phyloP scores from a whole-genome alignment of 2,888 invertebrate genomes.

The Diaphora mendica region DNA sequence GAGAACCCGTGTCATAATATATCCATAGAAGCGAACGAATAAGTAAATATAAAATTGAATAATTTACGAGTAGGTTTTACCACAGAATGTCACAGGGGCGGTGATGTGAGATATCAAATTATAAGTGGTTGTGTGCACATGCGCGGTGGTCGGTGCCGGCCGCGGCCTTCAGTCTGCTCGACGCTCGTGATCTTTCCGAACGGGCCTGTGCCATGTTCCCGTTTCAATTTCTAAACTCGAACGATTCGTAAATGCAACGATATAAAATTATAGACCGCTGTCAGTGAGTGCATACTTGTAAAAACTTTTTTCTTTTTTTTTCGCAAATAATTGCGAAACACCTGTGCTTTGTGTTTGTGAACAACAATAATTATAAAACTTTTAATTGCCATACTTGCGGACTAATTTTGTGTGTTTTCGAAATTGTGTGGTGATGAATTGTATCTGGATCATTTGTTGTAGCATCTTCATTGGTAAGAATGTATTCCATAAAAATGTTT shows the following conservation, averaged over 20 bases:
- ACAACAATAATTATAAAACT: slow-evolving; percentile 41
- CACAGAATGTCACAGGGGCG: slow-evolving; percentile 81
- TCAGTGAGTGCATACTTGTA: slow-evolving; percentile 39
- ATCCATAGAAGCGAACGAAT: slow-evolving; percentile 65
- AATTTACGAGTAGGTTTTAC: slow-evolving; percentile 81
- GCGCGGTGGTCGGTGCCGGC: slow-evolving; percentile 65
- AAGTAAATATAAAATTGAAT: slow-evolving; percentile 82
- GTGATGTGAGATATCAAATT: slow-evolving; percentile 84
- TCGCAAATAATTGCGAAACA: slow-evolving; percentile 24
- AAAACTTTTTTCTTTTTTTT: slow-evolving; percentile 17
- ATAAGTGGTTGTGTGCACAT: slow-evolving; percentile 79
- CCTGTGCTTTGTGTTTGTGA: slow-evolving; percentile 52
- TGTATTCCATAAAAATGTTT: neutral
- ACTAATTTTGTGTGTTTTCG: slow-evolving; percentile 53
- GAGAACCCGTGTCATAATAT: slow-evolving; percentile 62
- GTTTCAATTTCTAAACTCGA: slow-evolving; percentile 66
- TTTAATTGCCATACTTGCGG: slow-evolving; percentile 53
- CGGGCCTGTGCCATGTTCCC: slow-evolving; percentile 67
- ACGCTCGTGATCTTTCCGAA: slow-evolving; percentile 69
- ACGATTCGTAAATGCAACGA: slow-evolving; percentile 59
- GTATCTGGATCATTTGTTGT: slow-evolving; percentile 57
- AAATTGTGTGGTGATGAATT: slow-evolving; percentile 60
- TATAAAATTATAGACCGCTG: slow-evolving; percentile 48
- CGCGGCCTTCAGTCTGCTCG: slow-evolving; percentile 76
- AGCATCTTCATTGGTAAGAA: slow-evolving; percentile 54